Base-by-base conservation (phyloP, 2,797 vertebrate species). In the Staurois parvus region DNA sequence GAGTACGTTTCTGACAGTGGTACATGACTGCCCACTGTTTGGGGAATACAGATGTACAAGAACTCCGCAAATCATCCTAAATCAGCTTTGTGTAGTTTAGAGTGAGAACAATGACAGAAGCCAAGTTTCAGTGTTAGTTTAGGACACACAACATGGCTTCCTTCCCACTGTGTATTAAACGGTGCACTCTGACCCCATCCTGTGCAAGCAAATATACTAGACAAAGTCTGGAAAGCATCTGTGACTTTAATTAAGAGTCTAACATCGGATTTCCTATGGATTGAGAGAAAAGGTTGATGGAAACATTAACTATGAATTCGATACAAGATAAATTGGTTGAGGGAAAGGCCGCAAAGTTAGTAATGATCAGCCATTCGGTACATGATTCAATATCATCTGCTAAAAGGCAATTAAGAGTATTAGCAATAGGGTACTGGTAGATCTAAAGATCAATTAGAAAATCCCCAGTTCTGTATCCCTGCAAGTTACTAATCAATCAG, bases 321-420 rank as follows among this genome's bases (percentile, higher is more conserved):
- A 75, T 69, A 69, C 26, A 13, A 80, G 42, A 85, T 74, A 81
- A 67, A 85, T 30, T 69, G 84, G 30, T 67, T 59, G 21, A 40
- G 56, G 59, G 72, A 34, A 64, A 13, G 48, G 76, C 59, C 37
- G 59, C 37, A 77, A 72, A 84, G 82, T 52, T 85, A 72, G 52
- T 67, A 74, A 74, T 26, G 76, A n/a, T 28, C 70, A 66, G 40
- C 42, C 45, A 40, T 52, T 67, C 59, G 34, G 21, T 73, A 73
- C 72, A 66, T 66, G 45, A 81, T 62, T 75, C 84, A 67, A 81
- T 68, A 85, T 85, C 28, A 80, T 85, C 78, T 69, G 77, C 77
- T 85, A 76, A 81, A 85, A 85, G 72, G 45, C 84, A 85, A 85
- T 85, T 76, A 81, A 32, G 62, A 68, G 66, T 76, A 85, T 76